Base-by-base conservation (phyloP, 2,888 invertebrate species). In the Drosophila limbata region DNA sequence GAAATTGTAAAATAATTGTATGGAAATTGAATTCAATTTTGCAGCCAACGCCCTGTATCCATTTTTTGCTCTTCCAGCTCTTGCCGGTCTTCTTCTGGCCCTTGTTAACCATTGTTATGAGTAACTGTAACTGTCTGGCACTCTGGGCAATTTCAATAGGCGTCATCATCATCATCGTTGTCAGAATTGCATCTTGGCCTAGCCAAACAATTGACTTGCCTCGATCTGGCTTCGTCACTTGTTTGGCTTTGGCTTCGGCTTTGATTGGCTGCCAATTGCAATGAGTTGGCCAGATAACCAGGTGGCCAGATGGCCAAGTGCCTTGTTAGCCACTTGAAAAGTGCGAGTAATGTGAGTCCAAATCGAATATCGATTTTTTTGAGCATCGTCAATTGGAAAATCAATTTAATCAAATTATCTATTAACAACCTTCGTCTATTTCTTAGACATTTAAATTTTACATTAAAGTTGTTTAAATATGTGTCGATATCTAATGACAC, bases 1-100 rank as follows among this genome's bases (percentile, higher is more conserved):
- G 73, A 67, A 84, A 77, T 79, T 81, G 66, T 74, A 55, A 44
- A 73, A 87, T 84, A 84, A 77, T 87, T 79, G 82, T 87, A 82
- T 87, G 87, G 73, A 84, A 84, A 84, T 84, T 79, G 79, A 87
- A 81, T 86, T 84, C 70, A 52, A 69, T 73, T 78, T 69, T 48
- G 61, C 52, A 62, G 60, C 61, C 37, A 47, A 57, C 57, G 47
- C 57, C 47, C 37, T n/a, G 6, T 21, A 25, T 40, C 17, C 35
- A 15, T 28, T 3, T n/a, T 8, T n/a, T 9, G 2, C 15, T 19
- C 3, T 4, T 28, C 17, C 28, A 15, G 1, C 1, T 10, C 11
- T 2, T 19, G 9, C 47, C 11, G 15, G 4, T 25, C 48, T 1
- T 19, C 21, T 9, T 1, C 6, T 25, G 25, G 25, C 48, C 28